Evolutionary conservation across 2,113 vertebrate species (phyloP).

Genomic region (Platichthys stellatus): DNA sequence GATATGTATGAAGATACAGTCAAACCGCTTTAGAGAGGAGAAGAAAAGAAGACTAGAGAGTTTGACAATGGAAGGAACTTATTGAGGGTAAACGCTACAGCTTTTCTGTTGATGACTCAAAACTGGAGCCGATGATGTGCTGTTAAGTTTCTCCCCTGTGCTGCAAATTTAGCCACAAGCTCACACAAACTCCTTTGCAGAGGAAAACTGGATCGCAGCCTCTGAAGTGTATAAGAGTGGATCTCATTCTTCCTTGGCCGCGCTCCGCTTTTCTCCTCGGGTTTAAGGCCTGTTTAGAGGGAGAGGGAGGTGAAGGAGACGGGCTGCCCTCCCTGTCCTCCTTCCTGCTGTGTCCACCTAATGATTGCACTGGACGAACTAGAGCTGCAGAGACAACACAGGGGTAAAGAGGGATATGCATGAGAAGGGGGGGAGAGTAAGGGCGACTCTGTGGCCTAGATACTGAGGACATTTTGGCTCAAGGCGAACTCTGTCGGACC

Average conservation of each 20-base stretch:
- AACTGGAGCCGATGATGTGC: slow-evolving; percentile 19
- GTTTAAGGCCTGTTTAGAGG: slow-evolving; percentile 16
- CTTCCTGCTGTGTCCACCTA: slow-evolving; percentile 21
- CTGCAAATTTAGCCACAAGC: slow-evolving; percentile 37
- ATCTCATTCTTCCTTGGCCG: slow-evolving; percentile 24
- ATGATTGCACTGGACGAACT: slow-evolving; percentile 32
- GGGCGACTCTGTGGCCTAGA: slow-evolving; percentile 71
- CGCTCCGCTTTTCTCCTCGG: slow-evolving; percentile 38
- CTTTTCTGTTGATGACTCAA: slow-evolving; percentile 34
- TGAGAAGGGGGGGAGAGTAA: background rate
- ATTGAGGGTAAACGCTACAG: slow-evolving; percentile 57
- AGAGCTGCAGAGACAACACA: slow-evolving; percentile 31
- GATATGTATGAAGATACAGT: slow-evolving; percentile 46
- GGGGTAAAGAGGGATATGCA: slow-evolving; percentile 8
- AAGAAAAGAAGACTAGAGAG: background rate
- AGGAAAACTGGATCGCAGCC: slow-evolving; percentile 44
- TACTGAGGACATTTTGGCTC: slow-evolving; percentile 71
- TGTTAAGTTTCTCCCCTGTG: slow-evolving; percentile 57
- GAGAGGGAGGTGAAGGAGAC: slow-evolving; percentile 9
- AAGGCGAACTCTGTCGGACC: slow-evolving; percentile 57
- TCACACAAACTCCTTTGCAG: slow-evolving; percentile 32
- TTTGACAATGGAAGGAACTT: slow-evolving; percentile 29
- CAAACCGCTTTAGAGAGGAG: background rate
- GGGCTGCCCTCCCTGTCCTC: slow-evolving; percentile 18
- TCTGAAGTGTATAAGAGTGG: background rate